Conservation (phyloP, 2,888 invertebrate genomes). For the Pollenia labialis region DNA sequence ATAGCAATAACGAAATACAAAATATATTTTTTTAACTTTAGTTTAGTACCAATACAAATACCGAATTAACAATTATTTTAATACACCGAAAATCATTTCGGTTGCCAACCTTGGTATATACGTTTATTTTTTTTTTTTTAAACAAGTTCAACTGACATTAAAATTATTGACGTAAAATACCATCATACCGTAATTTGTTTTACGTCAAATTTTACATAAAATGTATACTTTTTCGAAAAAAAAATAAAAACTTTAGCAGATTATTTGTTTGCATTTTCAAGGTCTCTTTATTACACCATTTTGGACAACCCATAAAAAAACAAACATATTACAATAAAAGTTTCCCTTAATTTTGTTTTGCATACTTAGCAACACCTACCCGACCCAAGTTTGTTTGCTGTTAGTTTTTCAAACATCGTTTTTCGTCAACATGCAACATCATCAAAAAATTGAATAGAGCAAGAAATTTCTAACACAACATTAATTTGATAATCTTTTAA, state of each 20-base stretch:
- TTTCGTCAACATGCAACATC: constrained; percentile 31
- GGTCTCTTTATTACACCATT: constrained; percentile 8
- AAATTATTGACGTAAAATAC: too few relatives aligned
- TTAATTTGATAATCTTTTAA: constrained; percentile 73
- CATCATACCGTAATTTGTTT: too few relatives aligned
- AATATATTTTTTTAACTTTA: too few relatives aligned
- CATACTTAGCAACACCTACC: constrained; percentile 47
- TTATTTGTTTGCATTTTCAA: constrained; percentile 38
- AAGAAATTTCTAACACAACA: constrained; percentile 50
- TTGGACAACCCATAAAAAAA: not conserved
- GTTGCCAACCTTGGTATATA: too few relatives aligned
- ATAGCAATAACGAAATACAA: too few relatives aligned
- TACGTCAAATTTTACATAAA: too few relatives aligned
- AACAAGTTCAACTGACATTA: too few relatives aligned
- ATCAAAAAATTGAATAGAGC: constrained; percentile 21
- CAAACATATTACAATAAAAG: constrained; percentile 17
- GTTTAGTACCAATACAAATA: too few relatives aligned
- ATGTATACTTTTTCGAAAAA: too few relatives aligned
- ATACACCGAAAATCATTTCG: too few relatives aligned
- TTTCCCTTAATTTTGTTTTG: constrained; percentile 25
- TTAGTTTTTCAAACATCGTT: not conserved
- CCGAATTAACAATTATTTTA: too few relatives aligned
- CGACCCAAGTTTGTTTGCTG: constrained; percentile 30
- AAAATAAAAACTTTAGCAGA: not conserved
- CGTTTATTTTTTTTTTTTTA: too few relatives aligned